Conservation (phyloP, 2,113 vertebrate genomes). For the Mesembrinibis cayennensis region DNA sequence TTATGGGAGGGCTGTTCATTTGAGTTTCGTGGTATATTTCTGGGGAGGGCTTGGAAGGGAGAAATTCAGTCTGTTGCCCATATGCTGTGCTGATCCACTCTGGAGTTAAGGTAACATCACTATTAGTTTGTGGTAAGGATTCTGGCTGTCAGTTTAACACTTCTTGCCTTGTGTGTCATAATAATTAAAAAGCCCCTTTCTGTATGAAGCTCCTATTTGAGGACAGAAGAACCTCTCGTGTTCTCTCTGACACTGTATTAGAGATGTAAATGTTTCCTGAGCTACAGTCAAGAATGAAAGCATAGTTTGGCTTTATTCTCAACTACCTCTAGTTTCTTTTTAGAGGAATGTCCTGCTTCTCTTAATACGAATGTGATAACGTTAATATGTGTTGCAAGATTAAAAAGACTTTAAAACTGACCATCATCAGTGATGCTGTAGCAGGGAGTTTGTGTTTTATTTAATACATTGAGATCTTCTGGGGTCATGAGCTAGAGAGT, state of each 20-base stretch:
- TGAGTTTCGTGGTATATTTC: neutral
- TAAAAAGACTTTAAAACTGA: neutral
- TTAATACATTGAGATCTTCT: neutral
- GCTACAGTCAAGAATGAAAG: neutral
- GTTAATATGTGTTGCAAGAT: neutral
- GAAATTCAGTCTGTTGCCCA: neutral
- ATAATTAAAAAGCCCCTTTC: neutral
- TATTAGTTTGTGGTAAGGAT: neutral
- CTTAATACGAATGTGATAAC: neutral
- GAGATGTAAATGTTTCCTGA: neutral
- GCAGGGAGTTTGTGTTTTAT: neutral
- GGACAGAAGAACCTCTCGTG: neutral
- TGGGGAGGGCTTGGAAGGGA: neutral
- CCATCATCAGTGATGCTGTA: neutral
- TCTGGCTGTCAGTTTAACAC: neutral
- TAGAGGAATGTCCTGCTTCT: neutral
- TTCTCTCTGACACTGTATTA: neutral
- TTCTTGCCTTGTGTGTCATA: rapidly evolving
- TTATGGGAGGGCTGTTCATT: neutral
- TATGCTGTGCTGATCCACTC: neutral
- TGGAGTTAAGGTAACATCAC: neutral
- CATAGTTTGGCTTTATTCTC: neutral
- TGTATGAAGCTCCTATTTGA: neutral
- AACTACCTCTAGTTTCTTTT: neutral
- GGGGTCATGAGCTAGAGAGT: neutral